Evolutionary conservation across 2,113 vertebrate species (phyloP).

Genomic region (Syrrhaptes paradoxus): DNA sequence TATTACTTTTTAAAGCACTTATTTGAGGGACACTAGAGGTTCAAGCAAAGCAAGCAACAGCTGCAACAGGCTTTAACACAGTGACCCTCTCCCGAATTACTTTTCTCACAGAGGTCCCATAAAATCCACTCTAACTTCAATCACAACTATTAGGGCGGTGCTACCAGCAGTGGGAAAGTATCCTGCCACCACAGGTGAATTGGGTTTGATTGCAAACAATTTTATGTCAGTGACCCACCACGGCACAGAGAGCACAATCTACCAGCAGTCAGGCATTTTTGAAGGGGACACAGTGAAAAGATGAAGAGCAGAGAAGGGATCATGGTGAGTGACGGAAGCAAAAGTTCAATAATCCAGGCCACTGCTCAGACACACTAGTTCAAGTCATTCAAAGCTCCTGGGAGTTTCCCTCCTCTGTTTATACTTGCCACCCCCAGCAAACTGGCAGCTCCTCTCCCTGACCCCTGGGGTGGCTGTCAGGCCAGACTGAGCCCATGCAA

Average conservation of each 20-base stretch:
- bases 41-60: background rate
- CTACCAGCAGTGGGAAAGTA: background rate
- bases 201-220: background rate
- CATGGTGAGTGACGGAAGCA: accelerated
- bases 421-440: background rate
- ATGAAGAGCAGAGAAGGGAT: background rate
- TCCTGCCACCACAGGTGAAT: background rate
- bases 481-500: background rate
- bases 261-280: background rate
- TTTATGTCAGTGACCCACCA: background rate
- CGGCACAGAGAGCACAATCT: background rate
- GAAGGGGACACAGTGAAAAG: background rate
- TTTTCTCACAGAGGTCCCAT: background rate
- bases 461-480: background rate
- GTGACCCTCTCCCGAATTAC: background rate
- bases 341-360: background rate
- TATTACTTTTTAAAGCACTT: background rate
- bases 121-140: background rate
- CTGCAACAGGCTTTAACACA: background rate
- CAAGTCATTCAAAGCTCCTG: background rate
- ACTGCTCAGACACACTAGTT: background rate
- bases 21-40: background rate
- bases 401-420: background rate
- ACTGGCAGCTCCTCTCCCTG: background rate
- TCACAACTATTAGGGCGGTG: background rate